Base-by-base conservation (phyloP, 2,888 invertebrate species). In the Cenopis cana region DNA sequence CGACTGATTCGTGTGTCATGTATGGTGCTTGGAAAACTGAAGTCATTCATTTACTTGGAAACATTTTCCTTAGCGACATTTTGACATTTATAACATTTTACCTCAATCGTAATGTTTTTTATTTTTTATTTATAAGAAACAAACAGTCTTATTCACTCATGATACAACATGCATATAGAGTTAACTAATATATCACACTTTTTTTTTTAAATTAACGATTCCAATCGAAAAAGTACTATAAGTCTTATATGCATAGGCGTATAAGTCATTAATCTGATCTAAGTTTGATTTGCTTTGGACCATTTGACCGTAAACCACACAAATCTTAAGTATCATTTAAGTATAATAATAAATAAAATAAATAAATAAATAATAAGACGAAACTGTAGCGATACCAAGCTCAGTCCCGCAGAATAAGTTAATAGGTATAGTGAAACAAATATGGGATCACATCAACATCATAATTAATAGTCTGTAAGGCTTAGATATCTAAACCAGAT, bases 1-100 rank as follows among this genome's bases (percentile, higher is more conserved):
- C 56, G 33, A 49, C n/a, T 50, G 62, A 33, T 67, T 36, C n/a
- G 20, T 65, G 65, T 64, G 70, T 70, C 70, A 70, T n/a, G n/a
- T n/a, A n/a, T 41, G 36, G 17, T 54, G 59, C 59, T 52, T 60
- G 65, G 65, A 70, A 70, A 70, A 46, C 38, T 54, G 24, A 50
- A 62, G 4, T 70, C 59, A 54, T 60, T 17, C n/a, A 46, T 59
- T 65, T 65, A 60, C 65, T 54, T 54, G 14, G 70, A 70, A 65
- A 54, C 54, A 36, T 52, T 65, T 70, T 65, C 24, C 64, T 50
- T 46, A 14, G 52, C 29, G 24, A 36, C 18, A 41, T 49, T 55
- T 61, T 20, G 10, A 49, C 11, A 33, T 62, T 61, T 49, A 49
- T 46, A 5, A 2, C 5, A 29, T n/a, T n/a, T n/a, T n/a, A n/a